Percentiles rank a stretch among this genome's conserved stretches.
Conservation (phyloP, 2,113 vertebrate genomes). For the Dipodomys merriami region DNA sequence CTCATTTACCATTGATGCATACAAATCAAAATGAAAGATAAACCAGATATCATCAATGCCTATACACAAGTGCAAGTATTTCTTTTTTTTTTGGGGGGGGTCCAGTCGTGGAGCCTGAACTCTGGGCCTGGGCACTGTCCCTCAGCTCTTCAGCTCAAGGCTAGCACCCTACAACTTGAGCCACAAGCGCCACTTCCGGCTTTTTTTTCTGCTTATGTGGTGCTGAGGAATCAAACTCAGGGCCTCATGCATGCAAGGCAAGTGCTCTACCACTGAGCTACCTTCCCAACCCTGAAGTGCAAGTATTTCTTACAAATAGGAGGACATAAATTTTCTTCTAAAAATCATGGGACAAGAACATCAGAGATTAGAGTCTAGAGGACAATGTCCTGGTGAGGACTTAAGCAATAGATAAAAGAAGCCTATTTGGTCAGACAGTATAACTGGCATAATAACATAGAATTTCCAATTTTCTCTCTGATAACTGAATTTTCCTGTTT, state of each 20-base stretch:
- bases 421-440: neutral
- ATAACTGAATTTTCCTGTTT: neutral
- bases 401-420: neutral
- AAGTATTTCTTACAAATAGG: neutral
- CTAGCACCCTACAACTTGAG: too few species aligned
- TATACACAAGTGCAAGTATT: neutral
- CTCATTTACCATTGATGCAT: neutral
- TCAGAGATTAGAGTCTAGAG: neutral
- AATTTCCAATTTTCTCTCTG: neutral
- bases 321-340: slow-evolving; percentile 46
- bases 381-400: neutral
- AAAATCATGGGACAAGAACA: slow-evolving; percentile 26
- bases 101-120: too few species aligned
- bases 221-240: too few species aligned
- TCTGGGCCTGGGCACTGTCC: too few species aligned
- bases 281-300: too few species aligned
- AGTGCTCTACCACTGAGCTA: too few species aligned
- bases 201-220: too few species aligned
- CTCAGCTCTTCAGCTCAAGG: too few species aligned
- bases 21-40: slow-evolving; percentile 55
- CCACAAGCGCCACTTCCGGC: too few species aligned
- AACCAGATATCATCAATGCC: neutral
- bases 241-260: too few species aligned
- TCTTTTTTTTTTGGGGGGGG: too few species aligned
- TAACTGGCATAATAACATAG: neutral